These are phyloP conservation scores for Xanthorhoe designata DNA, from an alignment of 2,888 invertebrate genomes.

Conservation along the genomic window DNA sequence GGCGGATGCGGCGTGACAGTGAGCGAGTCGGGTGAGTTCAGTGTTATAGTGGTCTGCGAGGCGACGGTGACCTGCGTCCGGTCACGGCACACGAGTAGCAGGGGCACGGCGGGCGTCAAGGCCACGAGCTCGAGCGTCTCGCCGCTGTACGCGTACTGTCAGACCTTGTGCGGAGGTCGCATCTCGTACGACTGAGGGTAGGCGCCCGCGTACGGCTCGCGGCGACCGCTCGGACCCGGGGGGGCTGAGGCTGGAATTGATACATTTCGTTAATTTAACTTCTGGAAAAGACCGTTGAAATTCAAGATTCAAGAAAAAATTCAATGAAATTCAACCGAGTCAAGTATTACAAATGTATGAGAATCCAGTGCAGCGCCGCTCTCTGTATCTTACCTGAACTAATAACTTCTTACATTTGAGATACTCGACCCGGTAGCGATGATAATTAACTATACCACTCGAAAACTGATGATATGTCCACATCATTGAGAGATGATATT, in stretches of 20 bases:
- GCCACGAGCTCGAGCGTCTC: slow-evolving; percentile 68
- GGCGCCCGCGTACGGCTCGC: slow-evolving; percentile 90
- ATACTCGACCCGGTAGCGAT: too few relatives aligned
- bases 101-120: slow-evolving; percentile 69
- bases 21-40: slow-evolving; percentile 67
- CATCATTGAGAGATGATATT: too few relatives aligned
- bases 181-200: slow-evolving; percentile 91
- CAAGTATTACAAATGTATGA: too few relatives aligned
- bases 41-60: slow-evolving; percentile 77
- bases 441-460: too few relatives aligned
- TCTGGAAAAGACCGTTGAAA: too few relatives aligned
- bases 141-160: slow-evolving; percentile 76
- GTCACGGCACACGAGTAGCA: slow-evolving; percentile 70
- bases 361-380: too few relatives aligned
- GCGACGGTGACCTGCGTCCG: slow-evolving; percentile 60
- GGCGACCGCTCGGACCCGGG: slow-evolving; percentile 76
- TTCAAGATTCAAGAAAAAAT: too few relatives aligned
- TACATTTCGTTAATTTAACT: neutral
- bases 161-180: slow-evolving; percentile 89
- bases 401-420: too few relatives aligned
- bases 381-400: too few relatives aligned
- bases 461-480: too few relatives aligned
- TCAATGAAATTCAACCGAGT: too few relatives aligned
- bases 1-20: slow-evolving; percentile 32
- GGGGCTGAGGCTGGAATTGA: slow-evolving; percentile 66